Evolutionary conservation across 2,113 vertebrate species (phyloP).

Genomic region (Bungarus multicinctus): DNA sequence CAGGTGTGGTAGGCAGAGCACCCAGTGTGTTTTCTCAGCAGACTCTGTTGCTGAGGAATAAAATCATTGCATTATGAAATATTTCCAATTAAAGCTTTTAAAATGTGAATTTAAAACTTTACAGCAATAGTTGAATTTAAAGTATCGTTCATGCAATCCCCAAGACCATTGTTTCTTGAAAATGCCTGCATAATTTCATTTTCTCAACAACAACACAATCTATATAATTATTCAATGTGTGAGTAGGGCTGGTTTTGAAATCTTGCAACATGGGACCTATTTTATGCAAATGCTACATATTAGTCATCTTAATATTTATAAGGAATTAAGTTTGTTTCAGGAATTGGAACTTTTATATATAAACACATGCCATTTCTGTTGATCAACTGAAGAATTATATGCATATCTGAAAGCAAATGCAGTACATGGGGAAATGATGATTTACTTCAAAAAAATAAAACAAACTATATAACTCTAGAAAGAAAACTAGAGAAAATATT

Average conservation of each 20-base stretch:
- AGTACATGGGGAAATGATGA: background rate
- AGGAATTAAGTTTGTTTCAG: background rate
- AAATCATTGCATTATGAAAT: background rate
- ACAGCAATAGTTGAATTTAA: slow-evolving; percentile 22
- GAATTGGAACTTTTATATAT: slow-evolving; percentile 1
- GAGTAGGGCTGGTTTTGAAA: slow-evolving; percentile 39
- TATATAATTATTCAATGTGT: slow-evolving; percentile 33
- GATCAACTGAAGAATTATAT: slow-evolving; percentile 3
- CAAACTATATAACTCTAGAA: background rate
- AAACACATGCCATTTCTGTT: slow-evolving; percentile 38
- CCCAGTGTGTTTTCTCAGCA: background rate
- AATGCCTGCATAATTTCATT: slow-evolving; percentile 16
- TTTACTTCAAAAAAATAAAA: background rate
- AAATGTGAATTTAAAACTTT: slow-evolving; percentile 20
- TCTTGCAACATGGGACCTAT: slow-evolving; percentile 45
- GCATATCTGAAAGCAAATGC: slow-evolving; percentile 15
- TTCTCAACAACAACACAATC: slow-evolving; percentile 37
- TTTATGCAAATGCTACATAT: slow-evolving; percentile 51
- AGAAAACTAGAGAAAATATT: background rate
- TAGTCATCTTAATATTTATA: slow-evolving; percentile 56
- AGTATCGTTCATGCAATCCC: slow-evolving; percentile 23
- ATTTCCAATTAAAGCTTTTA: slow-evolving; percentile 1
- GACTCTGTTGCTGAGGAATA: background rate
- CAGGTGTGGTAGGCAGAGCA: background rate
- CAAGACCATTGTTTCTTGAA: slow-evolving; percentile 20